Conservation (phyloP, 2,888 invertebrate species). For the Chouioia cunea region DNA sequence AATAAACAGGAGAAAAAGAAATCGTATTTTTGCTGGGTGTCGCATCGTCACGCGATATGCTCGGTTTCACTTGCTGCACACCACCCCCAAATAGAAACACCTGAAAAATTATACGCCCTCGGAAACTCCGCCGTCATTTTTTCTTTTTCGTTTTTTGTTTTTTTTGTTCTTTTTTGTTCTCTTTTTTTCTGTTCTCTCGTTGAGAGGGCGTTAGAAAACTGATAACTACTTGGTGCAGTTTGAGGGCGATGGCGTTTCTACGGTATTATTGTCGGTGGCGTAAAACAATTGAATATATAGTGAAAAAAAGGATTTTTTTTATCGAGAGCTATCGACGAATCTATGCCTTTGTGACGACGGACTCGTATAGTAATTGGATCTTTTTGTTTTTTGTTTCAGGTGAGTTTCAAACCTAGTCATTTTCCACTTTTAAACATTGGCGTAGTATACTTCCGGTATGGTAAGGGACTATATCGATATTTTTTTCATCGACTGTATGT, state of each 20-base stretch:
- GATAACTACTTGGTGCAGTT: constrained; percentile 4
- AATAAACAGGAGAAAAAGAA: no score
- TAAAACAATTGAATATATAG: no score
- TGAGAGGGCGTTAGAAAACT: background rate
- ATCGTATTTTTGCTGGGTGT: background rate
- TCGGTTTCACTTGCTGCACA: constrained; percentile 21
- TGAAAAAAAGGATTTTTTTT: no score
- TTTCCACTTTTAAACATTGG: constrained; percentile 29
- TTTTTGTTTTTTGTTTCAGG: constrained; percentile 50
- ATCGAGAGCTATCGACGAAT: background rate
- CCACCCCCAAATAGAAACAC: background rate
- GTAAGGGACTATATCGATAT: constrained; percentile 34
- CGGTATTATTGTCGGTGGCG: background rate
- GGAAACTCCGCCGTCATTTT: background rate
- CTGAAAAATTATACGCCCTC: constrained; percentile 26
- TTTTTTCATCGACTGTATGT: background rate
- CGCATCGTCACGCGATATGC: constrained; percentile 10
- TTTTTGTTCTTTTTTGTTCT: background rate
- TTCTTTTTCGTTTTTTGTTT: background rate
- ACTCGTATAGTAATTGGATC: constrained; percentile 28
- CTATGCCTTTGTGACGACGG: constrained; percentile 5
- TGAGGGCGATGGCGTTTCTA: background rate
- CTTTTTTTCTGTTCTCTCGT: background rate
- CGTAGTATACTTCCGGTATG: constrained; percentile 26
- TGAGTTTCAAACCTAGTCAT: constrained; percentile 45